phyloP scores from a whole-genome alignment of 2,797 vertebrate genomes.

The Clarias platycephalus region DNA sequence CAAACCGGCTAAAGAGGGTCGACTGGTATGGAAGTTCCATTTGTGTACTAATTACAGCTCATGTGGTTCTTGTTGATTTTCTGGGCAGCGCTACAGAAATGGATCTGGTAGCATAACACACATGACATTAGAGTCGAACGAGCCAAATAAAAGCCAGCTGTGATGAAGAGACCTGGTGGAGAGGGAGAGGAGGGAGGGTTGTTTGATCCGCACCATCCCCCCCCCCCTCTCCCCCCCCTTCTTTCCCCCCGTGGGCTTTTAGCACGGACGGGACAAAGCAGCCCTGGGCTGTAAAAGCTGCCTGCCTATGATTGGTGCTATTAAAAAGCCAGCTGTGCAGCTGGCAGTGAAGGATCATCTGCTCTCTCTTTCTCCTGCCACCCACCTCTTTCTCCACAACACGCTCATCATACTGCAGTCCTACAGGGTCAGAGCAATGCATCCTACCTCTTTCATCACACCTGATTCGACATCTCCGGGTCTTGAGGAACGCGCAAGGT shows the following conservation, averaged over 20 bases:
- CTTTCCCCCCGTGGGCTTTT: constrained; percentile 41
- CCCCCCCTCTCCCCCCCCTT: background rate
- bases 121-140: constrained; percentile 40
- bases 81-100: constrained; percentile 18
- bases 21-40: background rate
- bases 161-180: constrained; percentile 32
- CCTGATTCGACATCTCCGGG: background rate
- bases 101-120: constrained; percentile 31
- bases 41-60: constrained; percentile 1
- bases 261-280: constrained; percentile 45
- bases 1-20: background rate
- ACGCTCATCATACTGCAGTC: constrained; percentile 8
- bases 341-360: constrained; percentile 61
- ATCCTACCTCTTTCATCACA: background rate
- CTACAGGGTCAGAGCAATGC: constrained; percentile 6
- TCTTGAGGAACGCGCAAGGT: background rate
- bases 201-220: constrained; percentile 26
- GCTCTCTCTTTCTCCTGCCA: constrained; percentile 48
- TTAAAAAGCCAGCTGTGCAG: constrained; percentile 66
- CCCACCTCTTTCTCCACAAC: constrained; percentile 30
- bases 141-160: constrained; percentile 61
- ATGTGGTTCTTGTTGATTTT: constrained; percentile 1
- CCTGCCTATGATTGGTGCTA: constrained; percentile 61
- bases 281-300: constrained; percentile 55
- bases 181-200: constrained; percentile 13